Evolutionary conservation across 2,113 vertebrate genomes (phyloP), one percentile per base, ranked within the genome.

Genomic region (Colaptes auratus): DNA sequence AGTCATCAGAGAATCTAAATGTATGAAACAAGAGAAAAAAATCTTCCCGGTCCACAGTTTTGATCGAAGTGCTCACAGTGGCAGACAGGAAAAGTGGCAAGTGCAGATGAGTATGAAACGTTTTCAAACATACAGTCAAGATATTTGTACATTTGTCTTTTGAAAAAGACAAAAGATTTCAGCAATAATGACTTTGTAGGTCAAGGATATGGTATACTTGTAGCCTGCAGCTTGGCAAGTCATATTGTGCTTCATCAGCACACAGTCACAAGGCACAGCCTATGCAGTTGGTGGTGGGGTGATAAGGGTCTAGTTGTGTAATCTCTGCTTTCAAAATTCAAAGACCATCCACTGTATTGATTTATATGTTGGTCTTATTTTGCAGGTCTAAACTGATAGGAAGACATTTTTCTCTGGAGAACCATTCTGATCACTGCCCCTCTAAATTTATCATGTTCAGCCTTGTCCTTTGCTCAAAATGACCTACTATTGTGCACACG

Each of bases 391-490:
- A 88, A 33, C 24, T 56, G 77, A 80, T 36, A 59, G 31, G 79
- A 93, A 33, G 33, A 82, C 7, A 56, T 63, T 85, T 84, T 95
- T 92, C 50, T 72, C 42, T 39, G 19, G n/a, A 93, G 82, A 91
- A 65, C 33, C 31, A 60, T 59, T 76, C 66, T 80, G 64, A 89
- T 69, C 23, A 66, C 46, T 53, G 92, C 31, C 52, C 52, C 94
- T 95, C n/a, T 42, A 96, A 96, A 92, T 96, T 97, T 31, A 89
- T 30, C 63, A 72, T 33, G 52, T 72, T 82, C 69, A 86, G 88
- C 64, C 52, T 84, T 89, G 93, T 46, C 44, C 97, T 97, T 97
- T 95, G 83, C 36, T 76, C 71, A 70, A 93, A 94, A 72, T 91
- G 24, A 86, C 58, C 64, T 93, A 94, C 36, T 71, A 94, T 88